Base-by-base conservation (phyloP, 2,888 invertebrate species). In the Trichopoda pennipes region DNA sequence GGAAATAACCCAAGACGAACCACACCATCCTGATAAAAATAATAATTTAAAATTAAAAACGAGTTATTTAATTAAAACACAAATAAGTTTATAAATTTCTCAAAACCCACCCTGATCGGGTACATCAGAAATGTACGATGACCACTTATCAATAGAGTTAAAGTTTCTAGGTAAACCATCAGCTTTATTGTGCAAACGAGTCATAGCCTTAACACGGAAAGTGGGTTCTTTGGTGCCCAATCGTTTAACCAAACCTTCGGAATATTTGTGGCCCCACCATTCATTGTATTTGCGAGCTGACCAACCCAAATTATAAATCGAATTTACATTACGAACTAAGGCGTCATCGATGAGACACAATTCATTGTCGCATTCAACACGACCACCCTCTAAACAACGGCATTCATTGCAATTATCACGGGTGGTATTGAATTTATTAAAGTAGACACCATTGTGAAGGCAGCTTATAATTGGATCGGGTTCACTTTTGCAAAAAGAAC, bases 1-100 rank as follows among this genome's bases (percentile, higher is more conserved):
- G 0, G 97, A 95, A 32, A 98, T 93, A 0, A 97, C 98, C 98
- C 98, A 99, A 2, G 98, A 98, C 0, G 98, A 94, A 0, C 96
- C 98, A 89, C 98, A 91, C 92, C 94, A 93, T 21, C 93, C 94
- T 87, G 7, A 23, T 69, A 9, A 17, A 16, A 28, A 2, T 12
- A 38, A 1, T 9, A 49, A 66, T 68, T n/a, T 19, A 21, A 14
- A 19, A 42, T 28, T 16, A 3, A 23, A 21, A 38, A 12, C 2
- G 1, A 28, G 8, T 7, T 17, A 3, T 8, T 4, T 35, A 66
- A 38, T 7, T 28, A 44, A 23, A 28, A 12, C n/a, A 21, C n/a
- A 10, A 42, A 47, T 14, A 55, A 28, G 2, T 17, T 38, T 1
- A 32, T 35, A 3, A 55, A 28, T 4, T 17, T 38, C 0, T 0